Conservation (phyloP, 2,797 vertebrate genomes). For the Danio kyathit region DNA sequence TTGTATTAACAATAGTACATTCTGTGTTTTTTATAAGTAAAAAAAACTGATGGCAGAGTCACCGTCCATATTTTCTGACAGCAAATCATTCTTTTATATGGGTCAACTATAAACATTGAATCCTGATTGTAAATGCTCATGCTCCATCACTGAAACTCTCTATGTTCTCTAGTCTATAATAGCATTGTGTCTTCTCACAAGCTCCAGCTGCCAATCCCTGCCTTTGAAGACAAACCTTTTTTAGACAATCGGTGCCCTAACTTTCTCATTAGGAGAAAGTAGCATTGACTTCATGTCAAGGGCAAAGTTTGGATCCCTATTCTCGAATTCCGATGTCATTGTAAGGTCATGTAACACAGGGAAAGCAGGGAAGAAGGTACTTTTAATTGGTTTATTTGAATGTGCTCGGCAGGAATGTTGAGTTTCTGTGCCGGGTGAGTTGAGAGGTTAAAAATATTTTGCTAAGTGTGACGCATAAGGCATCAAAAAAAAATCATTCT, state of each 20-base stretch:
- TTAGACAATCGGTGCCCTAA: slow-evolving; percentile 48
- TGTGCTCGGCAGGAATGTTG: slow-evolving; percentile 56
- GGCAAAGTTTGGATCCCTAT: slow-evolving; percentile 29
- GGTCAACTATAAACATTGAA: slow-evolving; percentile 49
- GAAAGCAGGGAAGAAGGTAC: slow-evolving; percentile 36
- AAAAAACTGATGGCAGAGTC: slow-evolving; percentile 39
- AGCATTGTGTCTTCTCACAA: slow-evolving; percentile 50
- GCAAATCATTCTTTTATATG: slow-evolving; percentile 46
- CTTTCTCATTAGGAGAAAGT: slow-evolving; percentile 58
- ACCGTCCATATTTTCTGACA: not conserved
- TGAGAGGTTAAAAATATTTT: slow-evolving; percentile 38
- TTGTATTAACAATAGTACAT: not conserved
- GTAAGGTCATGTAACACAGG: slow-evolving; percentile 36
- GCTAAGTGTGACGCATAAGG: slow-evolving; percentile 1
- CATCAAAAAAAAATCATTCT: slow-evolving; percentile 2
- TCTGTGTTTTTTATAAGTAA: not conserved
- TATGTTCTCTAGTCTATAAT: slow-evolving; percentile 27
- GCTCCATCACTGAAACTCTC: slow-evolving; percentile 41
- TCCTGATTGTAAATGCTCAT: slow-evolving; percentile 28
- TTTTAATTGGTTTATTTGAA: slow-evolving; percentile 65
- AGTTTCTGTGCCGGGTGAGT: slow-evolving; percentile 30
- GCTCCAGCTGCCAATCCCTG: slow-evolving; percentile 40
- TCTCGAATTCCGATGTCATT: slow-evolving; percentile 34
- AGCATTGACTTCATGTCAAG: slow-evolving; percentile 35
- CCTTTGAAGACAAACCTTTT: slow-evolving; percentile 50